Percentiles rank a stretch among this genome's conserved stretches.
Evolutionary conservation across 1,140 invertebrate genomes (phyloP).

Genomic region (Achatina immaculata): DNA sequence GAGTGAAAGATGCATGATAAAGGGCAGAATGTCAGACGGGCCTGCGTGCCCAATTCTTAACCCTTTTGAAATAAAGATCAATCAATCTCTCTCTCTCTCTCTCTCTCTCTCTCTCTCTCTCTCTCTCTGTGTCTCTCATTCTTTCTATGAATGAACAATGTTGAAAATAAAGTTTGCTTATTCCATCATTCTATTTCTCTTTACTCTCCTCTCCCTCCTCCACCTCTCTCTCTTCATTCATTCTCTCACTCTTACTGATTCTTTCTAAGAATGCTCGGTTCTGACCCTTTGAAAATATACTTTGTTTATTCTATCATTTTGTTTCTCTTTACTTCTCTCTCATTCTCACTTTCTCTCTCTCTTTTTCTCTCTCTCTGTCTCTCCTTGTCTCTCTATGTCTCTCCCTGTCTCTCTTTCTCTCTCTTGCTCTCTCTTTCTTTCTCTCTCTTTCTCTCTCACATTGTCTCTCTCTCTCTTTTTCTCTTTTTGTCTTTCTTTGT

Average conservation of each 20-base stretch:
- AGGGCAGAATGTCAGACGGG: too few species aligned
- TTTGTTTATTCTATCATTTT: background rate
- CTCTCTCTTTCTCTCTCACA: constrained; percentile 8
- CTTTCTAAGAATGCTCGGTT: background rate
- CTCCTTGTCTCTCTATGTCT: too few species aligned
- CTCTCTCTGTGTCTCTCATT: too few species aligned
- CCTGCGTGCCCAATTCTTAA: too few species aligned
- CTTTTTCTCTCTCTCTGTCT: background rate
- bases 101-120: too few species aligned
- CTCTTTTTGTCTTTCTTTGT: background rate
- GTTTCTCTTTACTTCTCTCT: background rate
- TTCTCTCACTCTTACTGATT: background rate
- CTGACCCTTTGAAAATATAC: background rate
- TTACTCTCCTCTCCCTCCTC: background rate
- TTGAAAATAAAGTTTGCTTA: too few species aligned
- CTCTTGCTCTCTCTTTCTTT: background rate
- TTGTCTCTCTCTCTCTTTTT: background rate
- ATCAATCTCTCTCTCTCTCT: too few species aligned
- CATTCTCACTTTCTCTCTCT: constrained; percentile 6
- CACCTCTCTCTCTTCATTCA: background rate
- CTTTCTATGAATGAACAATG: too few species aligned
- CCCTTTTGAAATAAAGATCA: too few species aligned
- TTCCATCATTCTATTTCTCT: background rate
- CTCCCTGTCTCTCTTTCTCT: background rate
- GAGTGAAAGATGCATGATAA: too few species aligned